Conservation (phyloP, 2,113 vertebrate genomes). For the Apeltes quadracus region DNA sequence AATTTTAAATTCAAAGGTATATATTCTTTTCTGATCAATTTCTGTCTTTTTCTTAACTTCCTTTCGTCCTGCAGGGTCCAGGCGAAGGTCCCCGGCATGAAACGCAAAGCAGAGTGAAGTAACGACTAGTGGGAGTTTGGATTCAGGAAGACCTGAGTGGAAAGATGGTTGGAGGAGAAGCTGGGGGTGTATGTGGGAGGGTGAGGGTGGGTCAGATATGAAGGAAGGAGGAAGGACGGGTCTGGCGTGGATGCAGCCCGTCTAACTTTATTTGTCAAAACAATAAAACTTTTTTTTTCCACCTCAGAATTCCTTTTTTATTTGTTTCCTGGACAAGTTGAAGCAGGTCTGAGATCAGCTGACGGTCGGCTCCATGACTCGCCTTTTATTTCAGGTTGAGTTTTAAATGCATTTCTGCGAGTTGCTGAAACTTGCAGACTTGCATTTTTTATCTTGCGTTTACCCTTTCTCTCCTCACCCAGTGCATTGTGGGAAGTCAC, state of each 20-base stretch:
- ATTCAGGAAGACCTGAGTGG: constrained; percentile 50
- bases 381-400: constrained; percentile 36
- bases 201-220: constrained; percentile 8
- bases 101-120: constrained; percentile 91
- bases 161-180: constrained; percentile 53
- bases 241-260: constrained; percentile 69
- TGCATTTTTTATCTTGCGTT: constrained; percentile 65
- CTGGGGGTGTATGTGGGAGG: neutral
- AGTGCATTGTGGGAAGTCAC: constrained; percentile 71
- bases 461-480: constrained; percentile 71
- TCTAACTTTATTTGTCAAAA: constrained; percentile 83
- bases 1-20: neutral
- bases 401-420: constrained; percentile 81
- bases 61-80: constrained; percentile 84
- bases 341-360: constrained; percentile 34
- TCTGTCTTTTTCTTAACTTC: neutral
- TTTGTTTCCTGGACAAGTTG: constrained; percentile 77
- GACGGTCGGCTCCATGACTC: constrained; percentile 68
- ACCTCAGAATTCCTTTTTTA: constrained; percentile 78
- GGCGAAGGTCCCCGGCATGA: constrained; percentile 94
- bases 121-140: constrained; percentile 37
- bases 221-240: constrained; percentile 40
- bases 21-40: neutral
- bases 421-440: constrained; percentile 7
- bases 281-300: constrained; percentile 81